A percentile compares a stretch with the other conserved stretches of the same genome.
These are phyloP conservation scores for Mechanitis messenoides DNA, from an alignment of 2,888 invertebrate species.

Conservation along the genomic window DNA sequence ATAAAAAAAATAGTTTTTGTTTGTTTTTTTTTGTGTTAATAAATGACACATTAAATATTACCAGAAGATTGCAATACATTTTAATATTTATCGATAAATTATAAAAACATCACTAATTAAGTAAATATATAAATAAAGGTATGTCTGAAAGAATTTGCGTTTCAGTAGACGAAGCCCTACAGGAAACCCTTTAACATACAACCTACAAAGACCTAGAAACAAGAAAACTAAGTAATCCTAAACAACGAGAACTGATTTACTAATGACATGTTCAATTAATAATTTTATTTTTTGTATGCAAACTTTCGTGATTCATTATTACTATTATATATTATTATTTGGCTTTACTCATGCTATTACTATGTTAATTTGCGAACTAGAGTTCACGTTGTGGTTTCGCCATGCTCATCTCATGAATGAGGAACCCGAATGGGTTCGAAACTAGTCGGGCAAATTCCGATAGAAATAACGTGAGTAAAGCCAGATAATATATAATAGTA, in stretches of 20 bases:
- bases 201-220: constrained; percentile 28
- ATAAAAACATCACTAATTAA: neutral
- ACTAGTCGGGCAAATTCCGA: too few relatives aligned
- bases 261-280: neutral
- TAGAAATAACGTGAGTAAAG: too few relatives aligned
- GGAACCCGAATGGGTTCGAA: too few relatives aligned
- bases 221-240: constrained; percentile 21
- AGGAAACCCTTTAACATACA: constrained; percentile 29
- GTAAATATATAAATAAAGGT: neutral
- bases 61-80: neutral
- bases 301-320: neutral
- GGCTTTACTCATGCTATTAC: too few relatives aligned
- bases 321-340: neutral
- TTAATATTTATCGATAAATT: neutral
- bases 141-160: constrained; percentile 5
- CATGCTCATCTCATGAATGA: too few relatives aligned
- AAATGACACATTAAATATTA: too few relatives aligned
- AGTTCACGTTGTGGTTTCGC: too few relatives aligned
- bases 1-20: too few relatives aligned
- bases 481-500: too few relatives aligned
- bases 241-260: neutral
- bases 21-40: too few relatives aligned
- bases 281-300: neutral
- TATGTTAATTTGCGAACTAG: too few relatives aligned
- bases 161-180: constrained; percentile 27